Conservation (phyloP, 2,797 vertebrate genomes). For the Crocidura indochinensis region DNA sequence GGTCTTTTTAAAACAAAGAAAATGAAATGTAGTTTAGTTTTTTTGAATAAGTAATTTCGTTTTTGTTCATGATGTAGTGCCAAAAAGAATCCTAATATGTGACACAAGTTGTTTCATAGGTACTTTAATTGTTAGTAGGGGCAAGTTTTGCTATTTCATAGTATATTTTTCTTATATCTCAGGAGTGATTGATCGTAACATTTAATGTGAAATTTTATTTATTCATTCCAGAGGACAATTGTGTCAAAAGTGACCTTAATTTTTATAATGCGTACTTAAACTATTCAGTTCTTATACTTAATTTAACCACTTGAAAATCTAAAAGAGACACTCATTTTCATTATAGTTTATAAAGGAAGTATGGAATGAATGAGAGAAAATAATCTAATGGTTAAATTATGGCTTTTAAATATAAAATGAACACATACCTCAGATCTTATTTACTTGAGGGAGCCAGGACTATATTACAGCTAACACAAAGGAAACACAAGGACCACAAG, state of each 20-base stretch:
- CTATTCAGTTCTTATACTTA: conserved; percentile 52
- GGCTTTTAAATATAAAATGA: conserved; percentile 57
- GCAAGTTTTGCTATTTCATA: conserved; percentile 39
- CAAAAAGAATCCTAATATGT: conserved; percentile 27
- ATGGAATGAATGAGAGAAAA: conserved; percentile 35
- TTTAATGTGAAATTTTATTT: conserved; percentile 58
- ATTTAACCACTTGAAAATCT: conserved; percentile 38
- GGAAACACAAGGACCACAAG: conserved; percentile 33
- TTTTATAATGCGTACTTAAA: conserved; percentile 50
- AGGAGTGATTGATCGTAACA: conserved; percentile 35
- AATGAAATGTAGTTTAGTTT: conserved; percentile 15
- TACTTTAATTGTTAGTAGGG: conserved; percentile 24
- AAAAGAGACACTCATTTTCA: conserved; percentile 25
- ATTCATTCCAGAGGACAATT: conserved; percentile 17
- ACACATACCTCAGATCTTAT: conserved; percentile 41
- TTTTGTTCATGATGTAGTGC: conserved; percentile 16
- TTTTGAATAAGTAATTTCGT: conserved; percentile 44
- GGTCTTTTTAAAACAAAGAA: background rate
- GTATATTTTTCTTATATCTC: conserved; percentile 12
- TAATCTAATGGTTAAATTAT: conserved; percentile 39
- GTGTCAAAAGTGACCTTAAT: background rate
- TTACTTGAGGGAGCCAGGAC: conserved; percentile 34
- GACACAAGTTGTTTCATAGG: conserved; percentile 19
- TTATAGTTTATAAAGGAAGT: conserved; percentile 63
- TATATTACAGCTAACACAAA: background rate